Percentiles rank a stretch among this genome's conserved stretches.
These are phyloP conservation scores for Rhagologus leucostigma DNA, from an alignment of 2,113 vertebrate species.

Conservation along the genomic window DNA sequence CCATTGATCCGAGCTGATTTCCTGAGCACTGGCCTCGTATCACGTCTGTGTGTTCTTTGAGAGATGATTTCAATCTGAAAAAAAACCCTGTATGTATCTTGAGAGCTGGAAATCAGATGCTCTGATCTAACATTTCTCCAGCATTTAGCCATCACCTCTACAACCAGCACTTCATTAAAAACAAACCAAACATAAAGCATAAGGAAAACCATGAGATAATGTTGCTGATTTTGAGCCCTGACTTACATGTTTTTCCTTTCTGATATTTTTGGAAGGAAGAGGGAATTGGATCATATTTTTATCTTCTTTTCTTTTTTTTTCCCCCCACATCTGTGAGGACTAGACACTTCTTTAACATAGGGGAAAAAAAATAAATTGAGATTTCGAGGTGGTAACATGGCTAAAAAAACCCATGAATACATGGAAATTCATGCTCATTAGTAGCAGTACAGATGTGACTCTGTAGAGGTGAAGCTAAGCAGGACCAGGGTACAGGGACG, in stretches of 20 bases:
- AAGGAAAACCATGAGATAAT: background rate
- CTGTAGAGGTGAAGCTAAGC: background rate
- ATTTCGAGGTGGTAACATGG: background rate
- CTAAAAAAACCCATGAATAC: background rate
- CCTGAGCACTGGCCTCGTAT: background rate
- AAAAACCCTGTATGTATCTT: background rate
- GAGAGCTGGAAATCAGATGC: background rate
- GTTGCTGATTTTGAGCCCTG: background rate
- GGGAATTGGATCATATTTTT: background rate
- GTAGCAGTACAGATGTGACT: background rate
- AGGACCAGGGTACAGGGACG: background rate
- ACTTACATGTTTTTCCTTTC: background rate
- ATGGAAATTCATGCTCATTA: background rate
- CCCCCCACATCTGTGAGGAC: too few relatives aligned
- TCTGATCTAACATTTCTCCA: background rate
- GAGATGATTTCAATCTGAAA: background rate
- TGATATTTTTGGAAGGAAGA: background rate
- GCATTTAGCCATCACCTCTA: background rate
- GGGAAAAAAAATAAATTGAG: rapidly evolving
- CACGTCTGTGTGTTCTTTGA: background rate
- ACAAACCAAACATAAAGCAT: background rate
- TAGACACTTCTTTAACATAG: background rate
- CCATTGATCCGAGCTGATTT: background rate
- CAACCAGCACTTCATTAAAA: background rate
- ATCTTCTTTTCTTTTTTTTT: too few relatives aligned